Base-by-base conservation (phyloP, 2,888 invertebrate species). In the Therioaphis trifolii region DNA sequence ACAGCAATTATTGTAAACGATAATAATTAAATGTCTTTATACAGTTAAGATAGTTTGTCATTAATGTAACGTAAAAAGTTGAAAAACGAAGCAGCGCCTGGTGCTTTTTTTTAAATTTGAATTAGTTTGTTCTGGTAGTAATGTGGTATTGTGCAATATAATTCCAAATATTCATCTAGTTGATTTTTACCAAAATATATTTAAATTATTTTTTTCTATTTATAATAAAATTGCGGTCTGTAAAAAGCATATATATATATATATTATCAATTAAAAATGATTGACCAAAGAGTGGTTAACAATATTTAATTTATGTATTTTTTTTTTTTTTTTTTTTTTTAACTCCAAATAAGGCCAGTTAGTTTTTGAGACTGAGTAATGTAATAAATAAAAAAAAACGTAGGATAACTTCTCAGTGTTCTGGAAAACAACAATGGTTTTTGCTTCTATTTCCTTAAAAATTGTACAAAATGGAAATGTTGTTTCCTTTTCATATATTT, bases 351-450 rank as follows among this genome's bases (percentile, higher is more conserved):
- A 80, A 72, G 80, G 80, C 80, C 80, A 80, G 80, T 80, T 72
- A 80, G 80, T 72, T 80, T 61, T 80, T 80, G 80, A 80, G 80
- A 80, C 80, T 82, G 72, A 72, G 72, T 82, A 82, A 46, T 80
- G 49, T 82, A 80, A 52, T 40, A 24, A 71, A 61, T 69, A 35
- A 58, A 79, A 79, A 80, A 80, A 79, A 55, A 55, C n/a, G 55
- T 80, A 71, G 46, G 55, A 58, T 71, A 58, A 80, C 58, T 80
- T 80, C 71, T 58, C 71, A 58, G 58, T 58, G 14, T 78, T 68
- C 78, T 78, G 68, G 78, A 52, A 52, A 68, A 68, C 21, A 7
- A 72, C 5, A 35, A 5, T 35, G 35, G 11, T 52, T 78, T 40
- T 66, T 66, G 35, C 49, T 49, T 72, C 29, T 49, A 49, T 68